These are phyloP conservation scores for Pachyrhynchus sulphureomaculatus DNA, from an alignment of 1,140 invertebrate genomes.

Conservation along the genomic window DNA sequence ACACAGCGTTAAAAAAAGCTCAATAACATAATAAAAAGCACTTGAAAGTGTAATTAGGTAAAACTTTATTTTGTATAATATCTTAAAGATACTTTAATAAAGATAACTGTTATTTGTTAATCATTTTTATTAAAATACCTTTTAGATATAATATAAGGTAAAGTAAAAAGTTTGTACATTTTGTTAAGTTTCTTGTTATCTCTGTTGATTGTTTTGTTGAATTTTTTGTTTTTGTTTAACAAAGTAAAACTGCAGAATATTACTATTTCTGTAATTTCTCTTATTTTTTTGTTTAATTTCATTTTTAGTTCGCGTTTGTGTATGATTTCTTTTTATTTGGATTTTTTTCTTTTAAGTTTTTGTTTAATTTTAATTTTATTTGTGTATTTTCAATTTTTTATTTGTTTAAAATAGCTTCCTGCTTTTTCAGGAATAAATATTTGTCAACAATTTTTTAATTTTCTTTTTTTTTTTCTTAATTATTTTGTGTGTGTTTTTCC, in stretches of 20 bases:
- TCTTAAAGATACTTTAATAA: no score
- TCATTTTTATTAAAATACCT: no score
- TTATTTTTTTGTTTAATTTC: neutral
- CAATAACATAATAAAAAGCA: no score
- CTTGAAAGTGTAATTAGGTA: no score
- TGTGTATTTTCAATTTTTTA: conserved; percentile 16
- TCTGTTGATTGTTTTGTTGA: conserved; percentile 26
- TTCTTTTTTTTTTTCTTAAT: conserved; percentile 1
- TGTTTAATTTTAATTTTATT: conserved; percentile 14
- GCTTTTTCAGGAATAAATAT: neutral
- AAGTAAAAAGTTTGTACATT: neutral
- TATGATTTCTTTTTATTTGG: conserved; percentile 11
- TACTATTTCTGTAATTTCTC: conserved; percentile 1
- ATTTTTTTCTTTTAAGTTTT: conserved; percentile 11
- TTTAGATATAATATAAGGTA: no score
- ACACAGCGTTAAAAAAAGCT: no score
- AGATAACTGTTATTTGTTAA: no score
- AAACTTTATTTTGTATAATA: no score
- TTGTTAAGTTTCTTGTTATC: neutral
- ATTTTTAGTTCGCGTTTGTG: neutral
- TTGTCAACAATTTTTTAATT: neutral
- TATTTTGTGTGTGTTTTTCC: conserved; percentile 23
- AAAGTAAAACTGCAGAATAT: conserved; percentile 28
- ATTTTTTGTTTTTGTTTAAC: conserved; percentile 30
- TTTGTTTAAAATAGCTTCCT: conserved; percentile 12